phyloP scores from a whole-genome alignment of 2,888 invertebrate genomes.

The Deilephila elpenor region DNA sequence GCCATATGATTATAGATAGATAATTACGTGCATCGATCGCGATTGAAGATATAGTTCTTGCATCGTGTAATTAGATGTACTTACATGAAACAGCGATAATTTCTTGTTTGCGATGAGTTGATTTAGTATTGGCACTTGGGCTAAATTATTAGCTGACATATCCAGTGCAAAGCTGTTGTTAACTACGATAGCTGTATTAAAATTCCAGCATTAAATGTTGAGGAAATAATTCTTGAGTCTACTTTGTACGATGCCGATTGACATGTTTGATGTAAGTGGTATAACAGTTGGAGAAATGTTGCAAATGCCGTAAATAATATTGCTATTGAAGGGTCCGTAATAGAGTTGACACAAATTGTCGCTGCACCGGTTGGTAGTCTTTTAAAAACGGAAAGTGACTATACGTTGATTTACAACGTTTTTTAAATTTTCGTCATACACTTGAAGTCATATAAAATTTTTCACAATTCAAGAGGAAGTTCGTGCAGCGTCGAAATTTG shows the following conservation, averaged over 20 bases:
- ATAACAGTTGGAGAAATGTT: not conserved
- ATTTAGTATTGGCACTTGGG: constrained; percentile 12
- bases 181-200: not conserved
- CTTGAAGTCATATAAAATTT: too few relatives aligned
- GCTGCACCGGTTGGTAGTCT: too few relatives aligned
- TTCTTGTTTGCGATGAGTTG: constrained; percentile 24
- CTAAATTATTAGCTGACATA: constrained; percentile 8
- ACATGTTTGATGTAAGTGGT: constrained; percentile 1
- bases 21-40: constrained; percentile 12
- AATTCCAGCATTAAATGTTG: constrained; percentile 7
- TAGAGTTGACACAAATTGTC: not conserved
- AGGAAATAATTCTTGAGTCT: constrained; percentile 4
- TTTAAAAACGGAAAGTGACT: too few relatives aligned
- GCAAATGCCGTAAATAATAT: not conserved
- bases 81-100: constrained; percentile 28
- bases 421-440: too few relatives aligned
- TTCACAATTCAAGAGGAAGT: too few relatives aligned
- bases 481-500: too few relatives aligned
- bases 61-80: constrained; percentile 22
- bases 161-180: not conserved
- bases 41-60: constrained; percentile 8
- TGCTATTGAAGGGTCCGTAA: not conserved
- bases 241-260: constrained; percentile 10
- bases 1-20: constrained; percentile 17
- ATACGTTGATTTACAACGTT: too few relatives aligned